Base-by-base conservation (phyloP, 2,888 invertebrate genomes). In the Ophonus ardosiacus region DNA sequence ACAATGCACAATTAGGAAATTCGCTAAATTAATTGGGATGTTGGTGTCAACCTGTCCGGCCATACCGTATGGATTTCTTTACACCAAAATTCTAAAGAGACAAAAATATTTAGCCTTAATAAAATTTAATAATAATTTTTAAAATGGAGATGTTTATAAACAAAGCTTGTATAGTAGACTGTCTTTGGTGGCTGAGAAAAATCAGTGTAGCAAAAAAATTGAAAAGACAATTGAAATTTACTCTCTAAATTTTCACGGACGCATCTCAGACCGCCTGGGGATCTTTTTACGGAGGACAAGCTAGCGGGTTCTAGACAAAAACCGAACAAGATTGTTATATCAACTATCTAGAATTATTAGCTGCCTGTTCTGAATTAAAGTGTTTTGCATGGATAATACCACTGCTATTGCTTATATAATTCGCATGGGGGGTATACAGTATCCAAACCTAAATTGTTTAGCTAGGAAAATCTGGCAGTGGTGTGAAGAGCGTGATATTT, bases 41-140 rank as follows among this genome's bases (percentile, higher is more conserved):
- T 84, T 89, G 59, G 85, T 86, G 3, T 86, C 89, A 0, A 86
- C 87, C 61, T 89, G 88, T 61, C 89, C 89, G 17, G 89, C 88
- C 0, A 86, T 88, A 13, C 87, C 88, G 71, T 89, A 89, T 81
- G 88, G 88, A 2, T 88, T 87, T 87, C 85, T 89, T 10, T 88
- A 89, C n/a, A 88, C 88, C 0, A 89, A 89, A 85, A 13, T 85
- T 13, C 59, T 86, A 74, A 81, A 85, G 84, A 65, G 86, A 15
- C 24, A 79, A 63, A 86, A 85, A 74, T 84, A 82, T 76, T 43
- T 74, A 15, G 87, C 81, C 51, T 61, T 88, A 7, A 87, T 86
- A 65, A 40, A 81, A 61, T 61, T 59, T 10, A 18, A 86, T n/a
- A 74, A 86, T 31, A 86, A 88, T n/a, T 79, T 87, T 84, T 81